Conservation (phyloP, 2,888 invertebrate genomes). For the Drosophila picticornis region DNA sequence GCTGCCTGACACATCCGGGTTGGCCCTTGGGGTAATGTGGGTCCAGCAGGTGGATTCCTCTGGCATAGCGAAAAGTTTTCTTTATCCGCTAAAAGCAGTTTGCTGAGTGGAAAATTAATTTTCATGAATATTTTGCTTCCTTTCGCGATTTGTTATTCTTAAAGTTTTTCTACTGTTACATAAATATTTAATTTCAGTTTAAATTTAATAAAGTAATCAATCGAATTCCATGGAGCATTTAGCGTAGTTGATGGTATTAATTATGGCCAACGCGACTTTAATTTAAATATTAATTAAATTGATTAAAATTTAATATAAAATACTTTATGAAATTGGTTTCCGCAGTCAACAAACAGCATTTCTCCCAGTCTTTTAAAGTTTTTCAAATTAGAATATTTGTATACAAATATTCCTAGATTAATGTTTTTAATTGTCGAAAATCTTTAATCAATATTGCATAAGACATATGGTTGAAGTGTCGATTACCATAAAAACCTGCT, state of each 20-base stretch:
- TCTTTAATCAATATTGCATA: not conserved
- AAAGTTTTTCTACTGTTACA: not conserved
- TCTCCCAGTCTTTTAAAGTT: not conserved
- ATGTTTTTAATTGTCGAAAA: not conserved
- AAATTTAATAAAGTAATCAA: not conserved
- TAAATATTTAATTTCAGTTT: not conserved
- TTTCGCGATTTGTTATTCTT: not conserved
- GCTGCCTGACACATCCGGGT: constrained; percentile 45
- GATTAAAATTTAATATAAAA: not conserved
- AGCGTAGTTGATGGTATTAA: not conserved
- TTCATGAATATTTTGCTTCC: constrained; percentile 20
- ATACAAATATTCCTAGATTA: too few species aligned
- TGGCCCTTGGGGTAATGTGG: constrained; percentile 11
- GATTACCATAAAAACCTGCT: not conserved
- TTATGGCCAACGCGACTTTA: not conserved
- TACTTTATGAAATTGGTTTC: not conserved
- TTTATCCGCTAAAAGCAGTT: constrained; percentile 46
- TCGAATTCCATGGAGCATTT: not conserved
- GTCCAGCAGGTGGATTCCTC: constrained; percentile 28
- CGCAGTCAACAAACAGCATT: not conserved
- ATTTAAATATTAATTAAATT: not conserved
- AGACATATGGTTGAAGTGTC: not conserved
- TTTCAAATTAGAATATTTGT: not conserved
- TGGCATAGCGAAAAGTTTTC: constrained; percentile 46
- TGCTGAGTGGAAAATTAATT: constrained; percentile 59